Percentiles rank a stretch among this genome's conserved stretches.
These are phyloP conservation scores for Drosophila pseudotakahashii DNA, from an alignment of 2,888 invertebrate species.

Conservation along the genomic window DNA sequence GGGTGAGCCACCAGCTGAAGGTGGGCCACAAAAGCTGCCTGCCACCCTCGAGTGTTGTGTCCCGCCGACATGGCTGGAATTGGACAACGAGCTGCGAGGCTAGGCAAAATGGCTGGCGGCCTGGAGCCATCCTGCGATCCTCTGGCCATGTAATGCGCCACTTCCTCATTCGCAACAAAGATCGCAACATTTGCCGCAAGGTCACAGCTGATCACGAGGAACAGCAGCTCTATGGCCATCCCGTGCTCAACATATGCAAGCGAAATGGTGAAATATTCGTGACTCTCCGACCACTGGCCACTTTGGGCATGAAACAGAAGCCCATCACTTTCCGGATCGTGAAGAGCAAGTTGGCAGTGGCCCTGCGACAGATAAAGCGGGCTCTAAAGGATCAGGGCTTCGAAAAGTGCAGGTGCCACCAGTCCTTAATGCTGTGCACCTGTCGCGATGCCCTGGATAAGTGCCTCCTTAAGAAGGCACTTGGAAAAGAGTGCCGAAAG, in stretches of 20 bases:
- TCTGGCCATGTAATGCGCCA: constrained; percentile 81
- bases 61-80: constrained; percentile 88
- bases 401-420: constrained; percentile 85
- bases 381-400: constrained; percentile 86
- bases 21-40: constrained; percentile 87
- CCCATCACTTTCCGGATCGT: constrained; percentile 89
- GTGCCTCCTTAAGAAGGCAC: constrained; percentile 84
- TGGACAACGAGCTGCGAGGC: constrained; percentile 85
- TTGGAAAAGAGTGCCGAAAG: constrained; percentile 84
- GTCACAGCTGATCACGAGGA: constrained; percentile 71
- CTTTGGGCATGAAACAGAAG: constrained; percentile 75
- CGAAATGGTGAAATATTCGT: constrained; percentile 88
- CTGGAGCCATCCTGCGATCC: constrained; percentile 80
- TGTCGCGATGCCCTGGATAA: constrained; percentile 81
- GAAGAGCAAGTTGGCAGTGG: constrained; percentile 85
- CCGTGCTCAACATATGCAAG: constrained; percentile 87
- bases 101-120: constrained; percentile 80
- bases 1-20: constrained; percentile 56
- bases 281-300: constrained; percentile 78
- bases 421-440: constrained; percentile 83
- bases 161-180: constrained; percentile 67
- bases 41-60: constrained; percentile 85
- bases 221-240: constrained; percentile 79
- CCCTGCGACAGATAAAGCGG: constrained; percentile 85
- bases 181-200: constrained; percentile 69